Evolutionary conservation across 2,888 invertebrate species (phyloP).

Genomic region (Nebria brevicollis): DNA sequence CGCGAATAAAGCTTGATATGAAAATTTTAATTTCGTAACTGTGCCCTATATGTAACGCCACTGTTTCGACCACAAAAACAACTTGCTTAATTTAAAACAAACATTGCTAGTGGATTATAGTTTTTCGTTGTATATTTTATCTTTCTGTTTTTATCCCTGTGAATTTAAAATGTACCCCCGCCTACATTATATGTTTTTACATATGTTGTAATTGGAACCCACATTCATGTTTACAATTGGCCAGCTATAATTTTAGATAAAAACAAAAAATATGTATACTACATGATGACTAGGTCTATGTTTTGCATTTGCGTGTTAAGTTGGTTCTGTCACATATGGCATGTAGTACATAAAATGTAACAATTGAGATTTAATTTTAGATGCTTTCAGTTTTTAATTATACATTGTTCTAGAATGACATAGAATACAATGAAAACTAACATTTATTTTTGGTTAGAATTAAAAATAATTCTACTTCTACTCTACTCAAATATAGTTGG

Average conservation of each 20-base stretch:
- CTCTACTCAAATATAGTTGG: no score
- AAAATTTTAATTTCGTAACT: neutral
- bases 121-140: neutral
- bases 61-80: neutral
- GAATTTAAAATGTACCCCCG: slow-evolving; percentile 7
- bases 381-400: slow-evolving; percentile 44
- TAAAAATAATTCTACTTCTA: neutral
- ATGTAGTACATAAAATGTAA: neutral
- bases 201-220: slow-evolving; percentile 20
- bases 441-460: neutral
- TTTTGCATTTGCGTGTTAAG: slow-evolving; percentile 11
- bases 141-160: neutral
- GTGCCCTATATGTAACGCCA: no score
- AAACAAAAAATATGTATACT: neutral
- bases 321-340: slow-evolving; percentile 34
- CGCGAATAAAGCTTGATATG: neutral
- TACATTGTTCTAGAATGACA: slow-evolving; percentile 18
- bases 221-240: neutral
- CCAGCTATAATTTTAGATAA: neutral
- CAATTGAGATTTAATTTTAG: slow-evolving; percentile 45
- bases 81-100: neutral
- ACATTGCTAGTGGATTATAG: neutral
- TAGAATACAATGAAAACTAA: neutral
- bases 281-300: neutral
- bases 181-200: slow-evolving; percentile 5